Evolutionary conservation across 53 echinoderm and acorn worm genomes (phyloP), one percentile per base, ranked within the genome.

Genomic region (Mesocentrotus franciscanus): DNA sequence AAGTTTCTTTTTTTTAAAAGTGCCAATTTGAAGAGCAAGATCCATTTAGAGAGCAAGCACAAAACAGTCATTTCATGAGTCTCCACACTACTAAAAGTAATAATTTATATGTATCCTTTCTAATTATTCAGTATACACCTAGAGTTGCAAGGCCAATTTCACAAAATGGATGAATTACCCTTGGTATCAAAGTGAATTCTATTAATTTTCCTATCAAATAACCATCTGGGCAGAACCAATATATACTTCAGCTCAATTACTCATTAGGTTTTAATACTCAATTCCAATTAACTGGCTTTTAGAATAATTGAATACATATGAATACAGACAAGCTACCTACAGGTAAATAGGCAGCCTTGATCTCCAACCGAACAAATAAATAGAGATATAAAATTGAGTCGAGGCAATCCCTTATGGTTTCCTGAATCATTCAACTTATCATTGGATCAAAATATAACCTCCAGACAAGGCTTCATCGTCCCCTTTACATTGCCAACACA

Each of bases 21-120:
- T 35, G 42, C 70, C 71, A 70, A 24, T 92, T 30, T 68, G 71
- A 66, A 92, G 61, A 92, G 39, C 92, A 59, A 39, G 92, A 49
- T 10, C 26, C 12, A 92, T 36, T 92, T 70, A 70, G 26, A 92
- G 14, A 61, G 16, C 27, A 60, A 27, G 89, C 60, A 59, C 85
- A 89, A 32, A 27, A 16, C 6, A 36, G 17, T 11, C 39, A 13
- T 39, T 18, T 5, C 12, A 30, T 30, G 9, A 1, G 76, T 76
- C 76, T 76, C 33, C 9, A 13, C 13, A 30, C 10, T 76, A n/a
- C 33, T 33, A 30, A 76, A 12, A 64, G 18, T 64, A 18, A 64
- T 64, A 20, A 15, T 20, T 30, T 30, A 15, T 32, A 76, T 76
- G 33, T 14, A 75, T 32, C 75, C 33, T 76, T 76, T 76, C 13